A percentile compares a stretch with the other conserved stretches of the same genome.
Conservation (phyloP, 2,113 vertebrate genomes). For the Pangasianodon hypophthalmus region DNA sequence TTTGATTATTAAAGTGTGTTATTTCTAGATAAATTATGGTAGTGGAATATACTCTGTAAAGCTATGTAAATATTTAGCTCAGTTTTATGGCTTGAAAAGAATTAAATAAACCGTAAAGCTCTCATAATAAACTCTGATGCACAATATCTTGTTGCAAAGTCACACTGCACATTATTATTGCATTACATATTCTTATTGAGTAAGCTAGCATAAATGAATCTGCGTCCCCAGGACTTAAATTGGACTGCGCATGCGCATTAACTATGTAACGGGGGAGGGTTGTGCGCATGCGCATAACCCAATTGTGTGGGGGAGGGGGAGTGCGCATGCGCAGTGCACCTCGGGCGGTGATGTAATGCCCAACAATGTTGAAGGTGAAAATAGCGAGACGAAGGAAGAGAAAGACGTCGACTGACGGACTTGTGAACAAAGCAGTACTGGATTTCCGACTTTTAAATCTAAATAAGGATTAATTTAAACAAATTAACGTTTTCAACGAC, state of each 20-base stretch:
- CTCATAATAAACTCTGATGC: background rate
- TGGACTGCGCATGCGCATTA: slow-evolving; percentile 67
- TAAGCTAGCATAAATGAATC: too few species aligned
- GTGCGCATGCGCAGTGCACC: slow-evolving; percentile 36
- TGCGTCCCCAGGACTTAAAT: too few species aligned
- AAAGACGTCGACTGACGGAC: slow-evolving; percentile 37
- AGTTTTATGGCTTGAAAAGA: background rate
- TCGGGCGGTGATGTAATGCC: slow-evolving; percentile 33
- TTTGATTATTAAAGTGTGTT: background rate
- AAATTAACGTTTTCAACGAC: slow-evolving; percentile 23
- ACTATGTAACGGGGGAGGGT: slow-evolving; percentile 6
- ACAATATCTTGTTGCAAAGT: background rate
- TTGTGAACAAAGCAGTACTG: slow-evolving; percentile 25
- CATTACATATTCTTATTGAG: background rate
- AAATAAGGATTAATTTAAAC: slow-evolving; percentile 16
- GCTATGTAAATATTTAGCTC: background rate
- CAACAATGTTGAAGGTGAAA: slow-evolving; percentile 41
- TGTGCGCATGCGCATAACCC: slow-evolving; percentile 62
- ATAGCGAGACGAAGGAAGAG: slow-evolving; percentile 30
- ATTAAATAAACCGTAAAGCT: too few species aligned
- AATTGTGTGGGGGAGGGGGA: slow-evolving; percentile 17
- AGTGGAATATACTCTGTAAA: background rate
- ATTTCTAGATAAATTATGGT: background rate
- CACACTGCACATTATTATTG: background rate
- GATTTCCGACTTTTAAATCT: slow-evolving; percentile 11